Evolutionary conservation across 2,888 invertebrate species (phyloP), one percentile per base, ranked within the genome.

Genomic region (Aphidius colemani): DNA sequence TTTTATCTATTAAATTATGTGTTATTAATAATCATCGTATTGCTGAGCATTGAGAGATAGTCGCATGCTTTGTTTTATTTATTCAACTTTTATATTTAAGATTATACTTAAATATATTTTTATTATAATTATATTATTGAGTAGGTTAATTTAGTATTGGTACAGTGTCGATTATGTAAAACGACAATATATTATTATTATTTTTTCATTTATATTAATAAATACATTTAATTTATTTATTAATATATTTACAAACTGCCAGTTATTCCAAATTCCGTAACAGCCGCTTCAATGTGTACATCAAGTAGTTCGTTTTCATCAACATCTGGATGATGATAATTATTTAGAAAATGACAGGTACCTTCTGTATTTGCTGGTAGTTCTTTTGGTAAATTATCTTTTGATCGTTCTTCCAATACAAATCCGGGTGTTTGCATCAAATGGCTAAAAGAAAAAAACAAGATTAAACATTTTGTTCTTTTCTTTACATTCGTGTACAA

Each of bases 331-430:
- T 94, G 91, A 66, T 86, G 86, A 84, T 93, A 96, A 72, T 88
- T 89, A 75, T 89, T 89, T 61, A 95, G 86, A 82, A 95, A 96
- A 84, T 95, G 89, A 80, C 95, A 95, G 45, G 93, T 94, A 70
- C 93, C 94, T 53, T 89, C 87, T 63, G 89, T 89, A 75, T 90
- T 87, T 73, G 88, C 85, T 53, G 93, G 92, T 84, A 94, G 94
- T 74, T 93, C 94, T 82, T 90, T 91, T 8, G 95, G 95, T 72
- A 95, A 87, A 82, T 89, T 92, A 64, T 88, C 88, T 51, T 89
- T 87, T 74, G 90, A 88, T 70, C 95, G 87, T 10, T 90, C 85
- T 76, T 92, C 90, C 83, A 94, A 88, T 69, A 85, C 84, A 78
- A 94, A 95, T 63, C 93, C 93, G 51, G 89, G 88, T 74, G 88